A percentile compares a stretch with the other conserved stretches of the same genome.
These are phyloP conservation scores for Congeria kusceri DNA, from an alignment of 2,888 invertebrate species.

Conservation along the genomic window DNA sequence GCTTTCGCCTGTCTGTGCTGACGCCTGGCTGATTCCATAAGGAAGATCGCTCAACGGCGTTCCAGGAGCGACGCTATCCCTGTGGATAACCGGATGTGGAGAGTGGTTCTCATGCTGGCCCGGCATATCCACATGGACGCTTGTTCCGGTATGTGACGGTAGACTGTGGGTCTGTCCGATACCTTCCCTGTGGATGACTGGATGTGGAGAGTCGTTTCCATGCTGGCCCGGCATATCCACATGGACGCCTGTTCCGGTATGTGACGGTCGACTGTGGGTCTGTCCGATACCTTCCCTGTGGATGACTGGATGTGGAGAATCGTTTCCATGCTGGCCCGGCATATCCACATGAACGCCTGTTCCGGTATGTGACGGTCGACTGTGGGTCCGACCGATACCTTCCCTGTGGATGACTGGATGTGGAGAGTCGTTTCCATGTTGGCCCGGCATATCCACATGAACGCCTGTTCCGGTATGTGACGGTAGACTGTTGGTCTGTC, in stretches of 20 bases:
- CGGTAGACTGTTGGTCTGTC: too few species aligned
- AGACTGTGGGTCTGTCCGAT: too few species aligned
- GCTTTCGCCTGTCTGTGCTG: too few species aligned
- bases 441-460: conserved; percentile 18
- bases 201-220: conserved; percentile 16
- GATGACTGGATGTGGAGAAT: not conserved
- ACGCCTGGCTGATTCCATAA: not conserved
- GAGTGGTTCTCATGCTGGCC: conserved; percentile 17
- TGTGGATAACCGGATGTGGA: conserved; percentile 16
- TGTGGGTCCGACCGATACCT: not conserved
- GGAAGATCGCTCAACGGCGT: too few species aligned
- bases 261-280: too few species aligned
- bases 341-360: conserved; percentile 16
- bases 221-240: conserved; percentile 30
- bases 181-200: conserved; percentile 32
- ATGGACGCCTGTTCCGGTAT: too few species aligned
- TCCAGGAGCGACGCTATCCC: not conserved
- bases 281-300: conserved; percentile 4
- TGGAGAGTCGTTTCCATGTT: conserved; percentile 11
- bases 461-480: too few species aligned
- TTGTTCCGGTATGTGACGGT: not conserved
- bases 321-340: conserved; percentile 16
- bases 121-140: conserved; percentile 10
- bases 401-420: conserved; percentile 21
- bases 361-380: not conserved